Evolutionary conservation across 1,140 invertebrate genomes (phyloP).

Genomic region (Nephotettix cincticeps): DNA sequence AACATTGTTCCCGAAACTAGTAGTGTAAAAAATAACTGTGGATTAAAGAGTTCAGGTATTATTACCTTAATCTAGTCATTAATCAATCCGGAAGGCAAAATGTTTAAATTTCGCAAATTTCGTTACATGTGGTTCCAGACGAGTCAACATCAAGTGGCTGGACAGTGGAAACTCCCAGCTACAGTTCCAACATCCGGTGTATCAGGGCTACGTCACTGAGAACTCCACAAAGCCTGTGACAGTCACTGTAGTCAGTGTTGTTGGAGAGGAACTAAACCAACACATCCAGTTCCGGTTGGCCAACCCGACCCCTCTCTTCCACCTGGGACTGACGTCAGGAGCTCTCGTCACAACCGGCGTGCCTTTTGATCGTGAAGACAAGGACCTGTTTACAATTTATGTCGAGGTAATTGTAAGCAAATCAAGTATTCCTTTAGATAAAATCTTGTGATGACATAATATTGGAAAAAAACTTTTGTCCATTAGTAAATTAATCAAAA

Average conservation of each 20-base stretch:
- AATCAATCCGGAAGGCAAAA: too few species aligned
- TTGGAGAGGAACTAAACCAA: constrained; percentile 83
- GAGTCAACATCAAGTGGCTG: constrained; percentile 60
- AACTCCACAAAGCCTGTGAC: constrained; percentile 80
- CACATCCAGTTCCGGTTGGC: constrained; percentile 84
- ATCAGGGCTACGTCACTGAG: constrained; percentile 78
- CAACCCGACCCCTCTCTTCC: constrained; percentile 88
- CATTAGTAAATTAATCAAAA: too few species aligned
- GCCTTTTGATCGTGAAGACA: constrained; percentile 82
- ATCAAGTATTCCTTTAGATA: too few species aligned
- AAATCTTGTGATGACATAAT: too few species aligned
- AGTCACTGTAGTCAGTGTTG: constrained; percentile 80
- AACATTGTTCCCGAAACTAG: too few species aligned
- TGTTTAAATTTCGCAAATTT: too few species aligned
- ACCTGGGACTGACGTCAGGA: constrained; percentile 85
- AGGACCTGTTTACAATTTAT: constrained; percentile 78
- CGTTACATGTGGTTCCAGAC: constrained; percentile 31
- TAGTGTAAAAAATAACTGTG: too few species aligned
- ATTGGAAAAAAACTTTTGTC: too few species aligned
- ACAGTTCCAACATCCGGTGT: constrained; percentile 76
- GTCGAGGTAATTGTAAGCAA: too few species aligned
- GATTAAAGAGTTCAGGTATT: too few species aligned
- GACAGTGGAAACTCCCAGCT: constrained; percentile 73
- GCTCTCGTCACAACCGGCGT: constrained; percentile 79
- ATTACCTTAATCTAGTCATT: too few species aligned